Percentiles rank a stretch among this genome's conserved stretches.
These are phyloP conservation scores for Diacarnus erythraeanus DNA, from an alignment of 37 sponge, comb jelly and placozoan species.

Conservation along the genomic window DNA sequence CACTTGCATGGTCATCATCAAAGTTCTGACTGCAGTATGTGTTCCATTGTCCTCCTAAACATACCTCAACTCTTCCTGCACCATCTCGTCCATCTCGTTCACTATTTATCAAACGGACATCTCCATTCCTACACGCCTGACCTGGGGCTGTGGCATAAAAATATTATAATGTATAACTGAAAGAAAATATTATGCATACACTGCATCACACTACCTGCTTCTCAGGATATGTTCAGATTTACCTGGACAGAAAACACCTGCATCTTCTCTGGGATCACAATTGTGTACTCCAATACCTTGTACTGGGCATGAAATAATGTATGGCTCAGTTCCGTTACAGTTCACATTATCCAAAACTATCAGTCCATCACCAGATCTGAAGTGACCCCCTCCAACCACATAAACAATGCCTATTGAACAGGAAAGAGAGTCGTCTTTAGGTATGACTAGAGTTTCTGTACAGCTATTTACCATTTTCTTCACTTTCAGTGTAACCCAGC, in stretches of 20 bases:
- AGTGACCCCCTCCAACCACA: not conserved
- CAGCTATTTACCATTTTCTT: not conserved
- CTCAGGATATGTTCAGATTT: not conserved
- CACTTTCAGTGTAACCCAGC: slow-evolving; percentile 6
- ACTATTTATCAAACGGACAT: slow-evolving; percentile 8
- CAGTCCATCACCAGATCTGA: not conserved
- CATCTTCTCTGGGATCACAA: slow-evolving; percentile 8
- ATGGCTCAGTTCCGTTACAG: not conserved
- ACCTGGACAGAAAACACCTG: slow-evolving; percentile 38
- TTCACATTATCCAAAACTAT: slow-evolving; percentile 16
- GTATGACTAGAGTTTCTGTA: not conserved
- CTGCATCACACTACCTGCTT: not conserved
- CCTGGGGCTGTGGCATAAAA: not conserved
- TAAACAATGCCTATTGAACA: not conserved
- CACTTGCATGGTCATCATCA: slow-evolving; percentile 7
- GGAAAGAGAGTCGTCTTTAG: not conserved
- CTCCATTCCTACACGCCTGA: slow-evolving; percentile 1
- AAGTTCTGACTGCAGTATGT: slow-evolving; percentile 12
- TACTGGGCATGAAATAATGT: not conserved
- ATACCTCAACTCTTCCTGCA: slow-evolving; percentile 34
- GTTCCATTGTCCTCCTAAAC: slow-evolving; percentile 19
- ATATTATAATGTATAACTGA: not conserved
- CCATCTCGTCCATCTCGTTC: not conserved
- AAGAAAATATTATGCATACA: not conserved
- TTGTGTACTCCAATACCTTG: slow-evolving; percentile 17